Base-by-base conservation (phyloP, 2,888 invertebrate genomes). In the Spodoptera picta region DNA sequence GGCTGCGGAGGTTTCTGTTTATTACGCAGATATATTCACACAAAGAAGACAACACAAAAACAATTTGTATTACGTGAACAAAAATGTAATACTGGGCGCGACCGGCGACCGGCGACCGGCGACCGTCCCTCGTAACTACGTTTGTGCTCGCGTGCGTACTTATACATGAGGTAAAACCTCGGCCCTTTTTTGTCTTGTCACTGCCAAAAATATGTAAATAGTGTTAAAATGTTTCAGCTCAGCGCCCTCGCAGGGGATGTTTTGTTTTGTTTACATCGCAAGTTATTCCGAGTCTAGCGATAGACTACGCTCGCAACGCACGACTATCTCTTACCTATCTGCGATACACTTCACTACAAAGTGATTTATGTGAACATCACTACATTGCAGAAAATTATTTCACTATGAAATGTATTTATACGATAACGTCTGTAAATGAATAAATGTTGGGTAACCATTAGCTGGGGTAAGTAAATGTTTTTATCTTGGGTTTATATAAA, bases 131-230 rank as follows among this genome's bases (percentile, higher is more conserved):
- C 48, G 45, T 65, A 56, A 67, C 65, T 59, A 65, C 57, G 62
- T 61, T 58, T 62, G 52, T 52, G 46, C 44, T 50, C 56, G 43
- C 47, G 65, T 51, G 62, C 11, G 55, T 62, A 59, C 58, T 41
- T 51, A 54, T 48, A 65, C 56, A 59, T 10, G 60, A 57, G 42
- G 62, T 68, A 60, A 62, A 73, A 59, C 55, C 61, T 46, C 44
- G 27, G 60, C 10, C 64, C 44, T 50, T 61, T 73, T 69, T 76
- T 60, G 49, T 54, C 60, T 64, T 74, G 60, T 60, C 58, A 70
- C 58, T 71, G 63, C 60, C 73, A 63, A 75, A 75, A 76, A 66
- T 69, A 66, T 73, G 69, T 64, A 76, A 76, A 76, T 77, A 76
- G 66, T 73, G 60, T 63, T 47, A 69, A 69, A 72, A 71, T 71